Evolutionary conservation across 2,113 vertebrate genomes (phyloP).

Genomic region (Sceloporus tristichus): DNA sequence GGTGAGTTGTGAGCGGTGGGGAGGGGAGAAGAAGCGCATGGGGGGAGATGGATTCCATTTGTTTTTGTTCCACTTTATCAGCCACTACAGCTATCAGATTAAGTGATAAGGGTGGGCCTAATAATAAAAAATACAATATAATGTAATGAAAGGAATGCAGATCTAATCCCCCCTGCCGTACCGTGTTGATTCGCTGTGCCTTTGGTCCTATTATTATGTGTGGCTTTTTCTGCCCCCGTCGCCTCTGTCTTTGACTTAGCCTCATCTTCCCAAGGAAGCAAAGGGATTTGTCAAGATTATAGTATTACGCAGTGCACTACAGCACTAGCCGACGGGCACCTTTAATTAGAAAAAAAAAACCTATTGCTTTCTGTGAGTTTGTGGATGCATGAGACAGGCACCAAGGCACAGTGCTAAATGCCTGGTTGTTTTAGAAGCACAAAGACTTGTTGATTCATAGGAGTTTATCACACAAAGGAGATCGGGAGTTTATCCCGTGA

Average conservation of each 20-base stretch:
- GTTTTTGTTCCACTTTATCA: conserved; percentile 80
- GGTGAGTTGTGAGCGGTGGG: not conserved
- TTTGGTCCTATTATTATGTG: conserved; percentile 70
- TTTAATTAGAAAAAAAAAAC: conserved; percentile 84
- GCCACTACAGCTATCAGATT: conserved; percentile 76
- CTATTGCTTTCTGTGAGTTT: conserved; percentile 76
- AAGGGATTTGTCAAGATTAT: conserved; percentile 87
- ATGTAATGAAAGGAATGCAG: conserved; percentile 78
- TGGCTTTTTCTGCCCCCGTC: conserved; percentile 46
- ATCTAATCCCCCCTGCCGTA: conserved; percentile 78
- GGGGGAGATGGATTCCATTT: conserved; percentile 69
- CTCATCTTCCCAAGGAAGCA: conserved; percentile 81
- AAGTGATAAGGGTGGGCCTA: conserved; percentile 76
- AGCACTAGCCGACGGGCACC: conserved; percentile 79
- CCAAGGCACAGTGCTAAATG: conserved; percentile 26
- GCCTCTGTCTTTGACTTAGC: conserved; percentile 75
- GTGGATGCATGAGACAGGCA: conserved; percentile 30
- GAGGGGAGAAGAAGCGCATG: not conserved
- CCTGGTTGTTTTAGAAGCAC: conserved; percentile 42
- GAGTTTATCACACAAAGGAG: too few relatives aligned
- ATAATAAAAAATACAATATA: conserved; percentile 79
- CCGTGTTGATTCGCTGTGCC: conserved; percentile 79
- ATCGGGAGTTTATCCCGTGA: too few relatives aligned
- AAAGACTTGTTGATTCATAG: conserved; percentile 10
- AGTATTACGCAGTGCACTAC: conserved; percentile 76